Conservation (phyloP, 2,113 vertebrate genomes). For the Muscicapa adusta region DNA sequence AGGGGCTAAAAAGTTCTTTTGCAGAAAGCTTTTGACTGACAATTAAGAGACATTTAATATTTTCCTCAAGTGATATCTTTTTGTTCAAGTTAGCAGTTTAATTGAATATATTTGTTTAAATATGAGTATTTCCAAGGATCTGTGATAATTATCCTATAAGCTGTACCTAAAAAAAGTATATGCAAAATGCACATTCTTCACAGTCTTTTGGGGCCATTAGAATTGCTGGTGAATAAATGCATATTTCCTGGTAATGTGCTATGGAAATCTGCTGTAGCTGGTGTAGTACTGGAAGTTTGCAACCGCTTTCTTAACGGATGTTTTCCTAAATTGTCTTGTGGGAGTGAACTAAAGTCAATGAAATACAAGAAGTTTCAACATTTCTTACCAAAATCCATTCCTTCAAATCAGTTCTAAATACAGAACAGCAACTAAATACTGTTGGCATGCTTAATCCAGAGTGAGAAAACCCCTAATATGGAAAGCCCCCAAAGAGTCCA, state of each 20-base stretch:
- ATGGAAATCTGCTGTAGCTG: background rate
- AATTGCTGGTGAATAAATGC: background rate
- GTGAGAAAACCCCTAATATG: constrained; percentile 62
- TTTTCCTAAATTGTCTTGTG: background rate
- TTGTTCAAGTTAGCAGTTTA: background rate
- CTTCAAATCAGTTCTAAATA: constrained; percentile 52
- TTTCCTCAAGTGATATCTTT: background rate
- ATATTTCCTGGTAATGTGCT: background rate
- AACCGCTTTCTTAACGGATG: background rate
- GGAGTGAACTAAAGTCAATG: constrained; percentile 5
- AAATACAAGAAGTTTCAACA: constrained; percentile 21
- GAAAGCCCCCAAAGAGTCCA: constrained; percentile 38
- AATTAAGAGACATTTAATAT: background rate
- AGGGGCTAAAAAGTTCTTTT: background rate
- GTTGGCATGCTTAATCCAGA: constrained; percentile 42
- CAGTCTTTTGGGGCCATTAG: background rate
- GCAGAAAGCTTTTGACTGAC: background rate
- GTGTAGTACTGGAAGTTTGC: background rate
- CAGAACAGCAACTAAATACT: background rate
- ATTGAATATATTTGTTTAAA: background rate
- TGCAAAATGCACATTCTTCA: background rate
- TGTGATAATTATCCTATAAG: background rate
- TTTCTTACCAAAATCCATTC: constrained; percentile 28
- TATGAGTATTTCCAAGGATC: background rate
- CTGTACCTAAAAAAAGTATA: background rate